These are phyloP conservation scores for Lampris incognitus DNA, from an alignment of 2,113 vertebrate species.

Conservation along the genomic window DNA sequence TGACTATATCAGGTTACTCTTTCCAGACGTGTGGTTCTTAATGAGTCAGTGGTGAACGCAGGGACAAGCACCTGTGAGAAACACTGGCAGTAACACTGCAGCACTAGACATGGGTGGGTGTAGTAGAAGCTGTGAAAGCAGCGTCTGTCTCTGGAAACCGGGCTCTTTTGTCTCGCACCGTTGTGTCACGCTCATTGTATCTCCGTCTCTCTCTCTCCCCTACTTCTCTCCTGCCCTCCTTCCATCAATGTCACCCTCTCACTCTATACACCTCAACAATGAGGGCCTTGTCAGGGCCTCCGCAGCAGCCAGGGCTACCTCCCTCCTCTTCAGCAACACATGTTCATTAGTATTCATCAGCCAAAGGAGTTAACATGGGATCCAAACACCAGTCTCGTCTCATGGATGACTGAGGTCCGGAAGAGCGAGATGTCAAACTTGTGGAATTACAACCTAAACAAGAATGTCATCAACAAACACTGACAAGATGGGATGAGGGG, in stretches of 20 bases:
- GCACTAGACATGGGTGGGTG: neutral
- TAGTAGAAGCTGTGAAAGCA: conserved; percentile 38
- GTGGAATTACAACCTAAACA: neutral
- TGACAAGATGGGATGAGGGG: no score
- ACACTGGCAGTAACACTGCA: neutral
- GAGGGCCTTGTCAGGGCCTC: conserved; percentile 69
- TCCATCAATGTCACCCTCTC: conserved; percentile 13
- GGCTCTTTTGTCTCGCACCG: conserved; percentile 32
- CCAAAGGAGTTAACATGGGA: conserved; percentile 30
- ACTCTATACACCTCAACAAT: conserved; percentile 58
- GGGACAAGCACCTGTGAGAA: neutral
- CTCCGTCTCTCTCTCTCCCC: conserved; percentile 30
- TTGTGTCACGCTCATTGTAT: conserved; percentile 33
- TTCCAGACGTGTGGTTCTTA: neutral
- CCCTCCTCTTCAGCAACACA: conserved; percentile 56
- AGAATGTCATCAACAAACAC: no score
- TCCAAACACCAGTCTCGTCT: conserved; percentile 35
- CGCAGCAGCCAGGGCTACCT: conserved; percentile 39
- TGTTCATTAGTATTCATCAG: conserved; percentile 75
- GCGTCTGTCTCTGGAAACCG: conserved; percentile 61
- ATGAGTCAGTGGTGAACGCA: conserved; percentile 14
- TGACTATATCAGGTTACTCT: neutral
- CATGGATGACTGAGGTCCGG: neutral
- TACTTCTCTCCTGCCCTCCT: conserved; percentile 3
- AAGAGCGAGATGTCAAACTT: neutral